phyloP scores from a whole-genome alignment of 2,113 vertebrate genomes.

The Chaetura pelagica region DNA sequence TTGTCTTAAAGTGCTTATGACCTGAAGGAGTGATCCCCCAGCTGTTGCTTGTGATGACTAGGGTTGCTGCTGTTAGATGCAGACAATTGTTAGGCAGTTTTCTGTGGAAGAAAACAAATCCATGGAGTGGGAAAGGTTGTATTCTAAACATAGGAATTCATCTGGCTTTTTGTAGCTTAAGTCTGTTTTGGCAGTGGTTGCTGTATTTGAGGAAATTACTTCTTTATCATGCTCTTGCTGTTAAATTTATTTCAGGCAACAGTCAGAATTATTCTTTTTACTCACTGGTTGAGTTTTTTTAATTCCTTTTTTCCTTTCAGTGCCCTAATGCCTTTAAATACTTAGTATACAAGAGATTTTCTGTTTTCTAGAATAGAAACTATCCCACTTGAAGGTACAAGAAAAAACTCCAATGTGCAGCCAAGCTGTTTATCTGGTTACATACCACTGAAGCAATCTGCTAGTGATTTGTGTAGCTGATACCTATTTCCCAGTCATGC shows the following conservation, averaged over 20 bases:
- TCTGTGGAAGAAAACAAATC: neutral
- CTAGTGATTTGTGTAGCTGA: neutral
- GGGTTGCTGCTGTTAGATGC: neutral
- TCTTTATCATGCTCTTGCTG: neutral
- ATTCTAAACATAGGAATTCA: neutral
- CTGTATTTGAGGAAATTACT: neutral
- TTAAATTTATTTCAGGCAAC: neutral
- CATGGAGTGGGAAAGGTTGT: neutral
- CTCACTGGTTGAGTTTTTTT: neutral
- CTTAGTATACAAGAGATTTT: neutral
- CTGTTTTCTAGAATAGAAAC: neutral
- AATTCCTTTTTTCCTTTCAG: neutral
- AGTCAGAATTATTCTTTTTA: neutral
- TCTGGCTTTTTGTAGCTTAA: neutral
- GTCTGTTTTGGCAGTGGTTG: neutral
- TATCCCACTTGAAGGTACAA: neutral
- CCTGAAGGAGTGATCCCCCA: neutral
- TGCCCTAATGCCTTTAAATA: neutral
- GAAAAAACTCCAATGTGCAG: neutral
- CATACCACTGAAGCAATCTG: neutral
- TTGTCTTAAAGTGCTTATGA: neutral
- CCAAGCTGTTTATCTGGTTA: neutral
- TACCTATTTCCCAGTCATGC: accelerated
- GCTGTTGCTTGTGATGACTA: neutral
- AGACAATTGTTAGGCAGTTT: neutral